Evolutionary conservation across 2,888 invertebrate genomes (phyloP).

Genomic region (Clunio marinus): DNA sequence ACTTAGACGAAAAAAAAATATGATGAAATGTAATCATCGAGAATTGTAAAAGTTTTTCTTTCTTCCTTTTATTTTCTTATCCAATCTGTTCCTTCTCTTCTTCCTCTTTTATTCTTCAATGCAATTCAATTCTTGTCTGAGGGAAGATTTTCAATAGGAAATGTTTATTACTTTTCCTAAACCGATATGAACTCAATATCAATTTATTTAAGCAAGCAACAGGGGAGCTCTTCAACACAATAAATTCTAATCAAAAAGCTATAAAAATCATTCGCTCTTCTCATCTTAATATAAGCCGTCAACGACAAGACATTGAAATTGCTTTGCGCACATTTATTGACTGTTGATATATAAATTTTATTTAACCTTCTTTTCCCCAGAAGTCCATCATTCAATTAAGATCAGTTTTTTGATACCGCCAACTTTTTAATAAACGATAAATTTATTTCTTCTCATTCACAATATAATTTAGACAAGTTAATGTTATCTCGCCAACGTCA

Average conservation of each 20-base stretch:
- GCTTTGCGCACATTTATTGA: not conserved
- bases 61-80: no score
- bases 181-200: slow-evolving; percentile 10
- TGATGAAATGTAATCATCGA: no score
- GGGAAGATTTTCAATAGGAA: no score
- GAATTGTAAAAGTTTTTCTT: no score
- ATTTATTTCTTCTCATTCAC: not conserved
- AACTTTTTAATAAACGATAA: slow-evolving; percentile 11
- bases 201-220: slow-evolving; percentile 25
- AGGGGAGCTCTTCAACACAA: not conserved
- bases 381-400: slow-evolving; percentile 32
- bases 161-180: not conserved
- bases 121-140: no score
- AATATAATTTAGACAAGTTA: no score
- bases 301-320: not conserved
- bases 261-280: slow-evolving; percentile 20
- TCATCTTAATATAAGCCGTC: not conserved
- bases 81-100: no score
- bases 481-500: no score
- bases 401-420: slow-evolving; percentile 6
- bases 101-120: no score
- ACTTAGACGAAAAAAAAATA: no score
- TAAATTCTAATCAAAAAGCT: slow-evolving; percentile 29
- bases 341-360: not conserved
- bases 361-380: slow-evolving; percentile 20